phyloP scores from a whole-genome alignment of 2,797 vertebrate species.

The Gymnoscopelus microlampas region DNA sequence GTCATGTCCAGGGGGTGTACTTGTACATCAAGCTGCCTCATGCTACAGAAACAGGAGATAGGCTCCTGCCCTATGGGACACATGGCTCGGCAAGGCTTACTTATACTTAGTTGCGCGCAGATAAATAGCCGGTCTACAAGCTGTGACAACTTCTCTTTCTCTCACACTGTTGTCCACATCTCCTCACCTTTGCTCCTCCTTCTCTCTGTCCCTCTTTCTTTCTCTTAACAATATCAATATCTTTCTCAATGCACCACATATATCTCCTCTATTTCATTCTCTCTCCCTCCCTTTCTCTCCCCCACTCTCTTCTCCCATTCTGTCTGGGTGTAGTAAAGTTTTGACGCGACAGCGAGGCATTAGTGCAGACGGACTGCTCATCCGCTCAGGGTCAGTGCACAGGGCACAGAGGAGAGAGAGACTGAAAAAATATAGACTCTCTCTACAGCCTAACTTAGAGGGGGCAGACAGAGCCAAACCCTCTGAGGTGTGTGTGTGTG shows the following conservation, averaged over 20 bases:
- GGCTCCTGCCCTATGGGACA: too few relatives aligned
- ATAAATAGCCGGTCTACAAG: too few relatives aligned
- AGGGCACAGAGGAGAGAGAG: constrained; percentile 74
- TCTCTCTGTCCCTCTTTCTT: constrained; percentile 23
- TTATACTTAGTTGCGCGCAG: too few relatives aligned
- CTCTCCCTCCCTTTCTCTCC: constrained; percentile 14
- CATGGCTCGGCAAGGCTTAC: too few relatives aligned
- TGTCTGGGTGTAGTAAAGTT: constrained; percentile 78
- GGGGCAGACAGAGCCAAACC: constrained; percentile 82
- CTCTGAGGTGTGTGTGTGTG: constrained; percentile 66
- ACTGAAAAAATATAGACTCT: constrained; percentile 73
- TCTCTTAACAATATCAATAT: constrained; percentile 8
- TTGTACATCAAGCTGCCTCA: too few relatives aligned
- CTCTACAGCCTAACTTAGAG: constrained; percentile 73
- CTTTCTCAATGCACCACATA: constrained; percentile 18
- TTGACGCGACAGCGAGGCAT: constrained; percentile 82
- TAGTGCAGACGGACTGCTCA: constrained; percentile 80
- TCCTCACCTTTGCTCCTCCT: constrained; percentile 34
- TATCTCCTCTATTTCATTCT: constrained; percentile 61
- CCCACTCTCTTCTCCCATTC: constrained; percentile 17
- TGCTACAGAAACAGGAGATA: too few relatives aligned
- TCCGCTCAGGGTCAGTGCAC: constrained; percentile 84
- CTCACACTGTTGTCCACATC: constrained; percentile 38
- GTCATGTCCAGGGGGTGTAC: too few relatives aligned
- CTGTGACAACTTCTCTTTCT: constrained; percentile 6